Percentiles rank a stretch among this genome's conserved stretches.
Evolutionary conservation across 1,140 invertebrate genomes (phyloP).

Genomic region (Calliphora vicina): DNA sequence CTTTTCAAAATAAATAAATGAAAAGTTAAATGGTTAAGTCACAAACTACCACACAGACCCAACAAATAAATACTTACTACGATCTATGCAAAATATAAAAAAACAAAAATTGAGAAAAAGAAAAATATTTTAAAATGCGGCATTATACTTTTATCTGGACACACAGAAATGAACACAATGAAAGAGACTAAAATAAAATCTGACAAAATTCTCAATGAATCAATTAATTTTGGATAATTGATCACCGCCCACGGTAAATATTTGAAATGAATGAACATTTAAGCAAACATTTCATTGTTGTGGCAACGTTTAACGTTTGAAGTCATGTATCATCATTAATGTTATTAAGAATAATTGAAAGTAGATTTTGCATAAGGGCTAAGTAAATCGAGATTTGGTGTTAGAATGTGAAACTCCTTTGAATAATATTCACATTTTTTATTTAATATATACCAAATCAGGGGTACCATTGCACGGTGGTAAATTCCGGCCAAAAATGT

Average conservation of each 20-base stretch:
- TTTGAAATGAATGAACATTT: background rate
- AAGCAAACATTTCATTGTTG: background rate
- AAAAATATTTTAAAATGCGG: background rate
- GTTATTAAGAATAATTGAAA: no score
- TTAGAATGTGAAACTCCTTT: no score
- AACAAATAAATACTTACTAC: background rate
- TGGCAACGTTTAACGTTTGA: no score
- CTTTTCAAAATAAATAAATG: conserved; percentile 6
- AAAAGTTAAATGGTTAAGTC: conserved; percentile 4
- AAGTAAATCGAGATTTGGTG: no score
- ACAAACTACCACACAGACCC: background rate
- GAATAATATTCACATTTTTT: no score
- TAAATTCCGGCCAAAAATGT: no score
- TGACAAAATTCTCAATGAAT: background rate
- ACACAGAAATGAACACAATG: background rate
- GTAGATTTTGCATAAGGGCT: no score
- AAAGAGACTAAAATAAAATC: background rate
- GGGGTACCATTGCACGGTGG: no score
- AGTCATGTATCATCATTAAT: no score
- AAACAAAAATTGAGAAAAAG: background rate
- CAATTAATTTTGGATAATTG: background rate
- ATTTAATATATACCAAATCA: no score
- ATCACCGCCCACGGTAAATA: background rate
- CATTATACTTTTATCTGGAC: background rate
- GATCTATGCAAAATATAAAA: background rate